A percentile compares a stretch with the other conserved stretches of the same genome.
Evolutionary conservation across 2,797 vertebrate genomes (phyloP).

Genomic region (Neostethus bicornis): DNA sequence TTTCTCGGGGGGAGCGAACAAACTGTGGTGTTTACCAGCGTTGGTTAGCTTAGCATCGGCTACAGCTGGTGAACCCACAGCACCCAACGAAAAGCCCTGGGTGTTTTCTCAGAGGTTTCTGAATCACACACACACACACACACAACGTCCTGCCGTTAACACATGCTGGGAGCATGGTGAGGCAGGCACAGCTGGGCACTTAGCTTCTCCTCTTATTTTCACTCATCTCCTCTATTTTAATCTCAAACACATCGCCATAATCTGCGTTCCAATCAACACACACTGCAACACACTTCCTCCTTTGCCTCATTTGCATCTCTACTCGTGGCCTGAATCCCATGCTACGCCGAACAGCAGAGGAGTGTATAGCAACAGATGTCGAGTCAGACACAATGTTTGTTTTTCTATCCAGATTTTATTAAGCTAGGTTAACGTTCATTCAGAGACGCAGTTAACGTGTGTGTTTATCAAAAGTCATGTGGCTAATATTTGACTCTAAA

Average conservation of each 20-base stretch:
- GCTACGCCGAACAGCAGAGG: neutral
- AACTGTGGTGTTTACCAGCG: constrained; percentile 21
- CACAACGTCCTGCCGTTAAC: constrained; percentile 27
- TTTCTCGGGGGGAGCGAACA: constrained; percentile 39
- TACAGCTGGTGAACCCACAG: constrained; percentile 9
- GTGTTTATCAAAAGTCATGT: no score
- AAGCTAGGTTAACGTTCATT: no score
- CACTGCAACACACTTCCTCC: constrained; percentile 16
- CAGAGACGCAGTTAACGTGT: no score
- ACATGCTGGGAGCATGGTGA: constrained; percentile 45
- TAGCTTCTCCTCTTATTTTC: constrained; percentile 25
- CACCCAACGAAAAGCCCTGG: constrained; percentile 35
- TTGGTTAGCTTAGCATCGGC: constrained; percentile 21
- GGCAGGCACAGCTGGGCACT: constrained; percentile 47
- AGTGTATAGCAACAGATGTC: constrained; percentile 12
- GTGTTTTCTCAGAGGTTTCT: constrained; percentile 15
- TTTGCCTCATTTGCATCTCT: constrained; percentile 34
- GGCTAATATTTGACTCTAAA: no score
- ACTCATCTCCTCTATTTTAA: constrained; percentile 20
- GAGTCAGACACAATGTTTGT: neutral
- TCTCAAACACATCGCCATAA: constrained; percentile 15
- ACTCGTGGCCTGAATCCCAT: constrained; percentile 2
- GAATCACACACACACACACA: constrained; percentile 13
- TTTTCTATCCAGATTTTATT: neutral
- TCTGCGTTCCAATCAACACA: constrained; percentile 7